Conservation (phyloP, 2,888 invertebrate genomes). For the Aporophyla nigra region DNA sequence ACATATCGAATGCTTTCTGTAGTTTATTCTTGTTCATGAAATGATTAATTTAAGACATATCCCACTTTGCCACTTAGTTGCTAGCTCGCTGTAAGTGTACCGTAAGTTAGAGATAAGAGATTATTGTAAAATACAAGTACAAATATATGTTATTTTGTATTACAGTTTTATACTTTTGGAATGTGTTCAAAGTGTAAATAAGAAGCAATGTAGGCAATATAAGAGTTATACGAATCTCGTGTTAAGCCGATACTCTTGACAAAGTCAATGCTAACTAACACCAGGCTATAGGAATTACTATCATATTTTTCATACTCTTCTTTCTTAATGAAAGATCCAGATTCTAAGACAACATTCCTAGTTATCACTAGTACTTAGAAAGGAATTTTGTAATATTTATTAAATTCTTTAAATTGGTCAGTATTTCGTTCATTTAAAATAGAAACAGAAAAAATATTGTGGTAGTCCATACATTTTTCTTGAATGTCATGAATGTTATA, state of each 20-base stretch:
- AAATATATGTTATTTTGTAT: constrained; percentile 71
- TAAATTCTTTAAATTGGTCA: neutral
- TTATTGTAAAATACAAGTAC: constrained; percentile 74
- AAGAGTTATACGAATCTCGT: constrained; percentile 37
- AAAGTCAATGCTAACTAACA: constrained; percentile 42
- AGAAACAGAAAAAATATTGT: neutral
- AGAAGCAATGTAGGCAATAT: constrained; percentile 41
- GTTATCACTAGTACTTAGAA: neutral
- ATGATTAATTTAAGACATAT: constrained; percentile 83
- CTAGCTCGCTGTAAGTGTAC: constrained; percentile 66
- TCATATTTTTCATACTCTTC: neutral
- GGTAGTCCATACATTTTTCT: neutral
- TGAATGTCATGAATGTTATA: constrained; percentile 3
- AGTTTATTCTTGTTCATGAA: constrained; percentile 71
- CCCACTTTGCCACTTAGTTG: constrained; percentile 86
- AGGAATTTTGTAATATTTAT: neutral
- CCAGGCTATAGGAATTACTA: constrained; percentile 4
- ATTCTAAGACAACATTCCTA: neutral
- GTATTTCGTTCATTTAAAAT: neutral
- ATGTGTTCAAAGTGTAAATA: constrained; percentile 71
- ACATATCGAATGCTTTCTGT: constrained; percentile 75
- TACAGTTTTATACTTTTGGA: constrained; percentile 62
- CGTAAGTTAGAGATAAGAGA: constrained; percentile 62
- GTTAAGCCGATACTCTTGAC: constrained; percentile 41
- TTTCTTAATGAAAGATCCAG: neutral